Evolutionary conservation across 2,113 vertebrate species (phyloP).

Genomic region (Romanogobio albipinnatus): DNA sequence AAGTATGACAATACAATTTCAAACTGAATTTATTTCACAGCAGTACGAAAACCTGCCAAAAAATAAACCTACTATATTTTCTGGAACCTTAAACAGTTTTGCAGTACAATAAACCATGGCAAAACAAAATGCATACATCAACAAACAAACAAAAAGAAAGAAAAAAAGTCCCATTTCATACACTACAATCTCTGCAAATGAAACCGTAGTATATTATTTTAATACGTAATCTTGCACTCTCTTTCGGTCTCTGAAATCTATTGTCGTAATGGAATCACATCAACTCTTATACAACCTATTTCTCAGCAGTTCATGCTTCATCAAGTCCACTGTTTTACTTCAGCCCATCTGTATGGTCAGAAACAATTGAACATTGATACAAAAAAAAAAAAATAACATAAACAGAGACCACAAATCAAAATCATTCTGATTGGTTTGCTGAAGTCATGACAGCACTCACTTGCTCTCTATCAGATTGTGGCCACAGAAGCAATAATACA

Average conservation of each 20-base stretch:
- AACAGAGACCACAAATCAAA: neutral
- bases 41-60: slow-evolving; percentile 64
- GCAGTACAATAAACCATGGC: slow-evolving; percentile 38
- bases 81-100: slow-evolving; percentile 50
- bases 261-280: neutral
- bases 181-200: neutral
- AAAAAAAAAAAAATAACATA: no score
- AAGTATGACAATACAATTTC: slow-evolving; percentile 5
- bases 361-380: neutral
- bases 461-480: neutral
- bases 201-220: neutral
- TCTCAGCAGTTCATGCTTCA: neutral
- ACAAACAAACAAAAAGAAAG: slow-evolving; percentile 16
- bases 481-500: slow-evolving; percentile 50
- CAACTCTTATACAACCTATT: neutral
- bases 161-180: slow-evolving; percentile 8
- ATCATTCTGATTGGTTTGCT: neutral
- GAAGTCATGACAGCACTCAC: neutral
- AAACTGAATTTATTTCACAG: slow-evolving; percentile 58
- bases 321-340: neutral
- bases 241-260: neutral
- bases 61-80: slow-evolving; percentile 60
- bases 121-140: slow-evolving; percentile 44
- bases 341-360: neutral
- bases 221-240: neutral